Evolutionary conservation across 2,888 invertebrate genomes (phyloP).

Genomic region (Coleophora flavipennella): DNA sequence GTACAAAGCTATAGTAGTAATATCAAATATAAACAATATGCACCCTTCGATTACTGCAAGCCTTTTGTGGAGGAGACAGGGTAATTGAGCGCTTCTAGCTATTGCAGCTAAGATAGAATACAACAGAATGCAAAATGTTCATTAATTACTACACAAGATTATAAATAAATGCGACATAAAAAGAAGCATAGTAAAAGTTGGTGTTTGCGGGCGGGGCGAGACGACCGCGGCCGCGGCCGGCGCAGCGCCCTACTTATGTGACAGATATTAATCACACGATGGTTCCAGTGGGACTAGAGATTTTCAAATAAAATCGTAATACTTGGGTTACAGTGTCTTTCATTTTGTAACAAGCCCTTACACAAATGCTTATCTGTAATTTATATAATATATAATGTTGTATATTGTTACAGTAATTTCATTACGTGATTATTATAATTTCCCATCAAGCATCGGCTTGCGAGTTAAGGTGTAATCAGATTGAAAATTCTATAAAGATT

Average conservation of each 20-base stretch:
- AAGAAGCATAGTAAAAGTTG: constrained; percentile 61
- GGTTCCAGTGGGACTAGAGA: constrained; percentile 79
- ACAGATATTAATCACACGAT: constrained; percentile 61
- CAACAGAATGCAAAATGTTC: constrained; percentile 67
- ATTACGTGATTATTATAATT: constrained; percentile 69
- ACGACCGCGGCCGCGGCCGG: constrained; percentile 12
- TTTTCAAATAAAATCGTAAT: constrained; percentile 75
- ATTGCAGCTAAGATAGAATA: constrained; percentile 62
- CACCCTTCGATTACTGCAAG: constrained; percentile 73
- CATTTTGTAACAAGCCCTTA: constrained; percentile 75
- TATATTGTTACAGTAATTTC: constrained; percentile 72
- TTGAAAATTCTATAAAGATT: neutral
- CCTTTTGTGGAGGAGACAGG: constrained; percentile 68
- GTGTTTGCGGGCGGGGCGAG: constrained; percentile 22
- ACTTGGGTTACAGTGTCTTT: constrained; percentile 77
- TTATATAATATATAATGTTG: constrained; percentile 56
- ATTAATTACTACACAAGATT: constrained; percentile 63
- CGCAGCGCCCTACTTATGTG: constrained; percentile 31
- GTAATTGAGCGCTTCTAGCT: constrained; percentile 71
- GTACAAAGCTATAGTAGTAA: constrained; percentile 79
- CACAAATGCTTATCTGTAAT: constrained; percentile 74
- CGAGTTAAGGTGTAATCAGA: constrained; percentile 17
- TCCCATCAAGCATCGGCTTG: constrained; percentile 56
- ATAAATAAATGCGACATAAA: constrained; percentile 64
- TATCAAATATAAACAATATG: constrained; percentile 74